Base-by-base conservation (phyloP, 2,113 vertebrate genomes). In the Xiphophorus maculatus region DNA sequence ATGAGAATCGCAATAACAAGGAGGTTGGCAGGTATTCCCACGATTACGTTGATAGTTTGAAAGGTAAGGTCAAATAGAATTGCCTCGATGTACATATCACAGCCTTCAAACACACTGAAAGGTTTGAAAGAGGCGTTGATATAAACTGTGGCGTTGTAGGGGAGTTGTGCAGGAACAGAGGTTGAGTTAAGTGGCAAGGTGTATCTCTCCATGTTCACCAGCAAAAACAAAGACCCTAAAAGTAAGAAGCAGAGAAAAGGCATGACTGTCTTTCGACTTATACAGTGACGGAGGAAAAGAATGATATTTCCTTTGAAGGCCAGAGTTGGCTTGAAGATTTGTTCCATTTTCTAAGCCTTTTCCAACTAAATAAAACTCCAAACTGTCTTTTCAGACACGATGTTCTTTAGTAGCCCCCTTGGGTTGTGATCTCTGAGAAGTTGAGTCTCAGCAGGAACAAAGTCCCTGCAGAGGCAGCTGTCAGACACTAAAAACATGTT, bases 21-120 rank as follows among this genome's bases (percentile, higher is more conserved):
- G 4, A 94, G 8, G 77, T 95, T 95, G 68, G 94, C 93, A 0
- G 94, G 94, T 61, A 95, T 83, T 33, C 94, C 94, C 22, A 95
- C 3, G 0, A 92, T 1, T 3, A 94, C 76, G 0, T 95, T 95
- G 73, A 94, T 86, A 33, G 19, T 61, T 79, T 95, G 94, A 0
- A 95, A 1, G 2, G 84, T 40, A 29, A 95, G 83, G 84, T 95
- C 94, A 28, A 95, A 95, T 4, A 94, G 60, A 12, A 95, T 19
- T 33, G 77, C 93, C 66, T 93, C 93, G 0, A 73, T 71, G 69
- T 85, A 84, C 0, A 62, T 1, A 0, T 95, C 93, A 3, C 94
- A 95, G 5, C 93, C 92, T 0, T 93, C 91, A 62, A 95, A 85
- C n/a, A 89, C 91, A 35, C 83, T 94, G 83, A 94, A 92, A 11